A percentile compares a stretch with the other conserved stretches of the same genome.
phyloP scores from a whole-genome alignment of 2,113 vertebrate genomes.

The Epinephelus lanceolatus region DNA sequence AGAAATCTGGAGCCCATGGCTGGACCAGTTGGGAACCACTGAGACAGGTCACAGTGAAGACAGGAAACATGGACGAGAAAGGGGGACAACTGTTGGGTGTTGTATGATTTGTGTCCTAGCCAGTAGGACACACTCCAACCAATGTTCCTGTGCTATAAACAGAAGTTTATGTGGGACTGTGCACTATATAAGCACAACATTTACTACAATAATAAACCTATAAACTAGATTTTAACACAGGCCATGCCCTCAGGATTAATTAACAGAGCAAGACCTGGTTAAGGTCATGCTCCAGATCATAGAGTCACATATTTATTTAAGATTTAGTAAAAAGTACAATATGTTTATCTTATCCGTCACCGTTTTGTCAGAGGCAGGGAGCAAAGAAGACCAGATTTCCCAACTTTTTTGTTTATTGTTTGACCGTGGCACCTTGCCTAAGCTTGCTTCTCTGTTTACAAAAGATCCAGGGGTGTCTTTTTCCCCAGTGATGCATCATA shows the following conservation, averaged over 20 bases:
- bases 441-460: neutral
- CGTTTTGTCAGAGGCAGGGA: neutral
- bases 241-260: neutral
- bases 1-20: too few species aligned
- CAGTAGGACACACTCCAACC: neutral
- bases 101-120: neutral
- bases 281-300: neutral
- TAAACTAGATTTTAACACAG: conserved; percentile 1
- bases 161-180: neutral
- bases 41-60: neutral
- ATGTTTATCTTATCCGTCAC: neutral
- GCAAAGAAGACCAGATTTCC: conserved; percentile 3
- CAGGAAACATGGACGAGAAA: neutral
- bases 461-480: neutral
- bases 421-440: neutral
- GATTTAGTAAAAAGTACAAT: neutral
- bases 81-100: neutral
- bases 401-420: conserved; percentile 9
- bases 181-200: neutral
- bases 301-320: neutral
- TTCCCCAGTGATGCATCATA: neutral
- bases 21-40: too few species aligned
- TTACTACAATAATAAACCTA: neutral
- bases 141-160: neutral
- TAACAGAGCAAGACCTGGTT: neutral